Evolutionary conservation across 1,140 invertebrate genomes (phyloP).

Genomic region (Heterodera schachtii): DNA sequence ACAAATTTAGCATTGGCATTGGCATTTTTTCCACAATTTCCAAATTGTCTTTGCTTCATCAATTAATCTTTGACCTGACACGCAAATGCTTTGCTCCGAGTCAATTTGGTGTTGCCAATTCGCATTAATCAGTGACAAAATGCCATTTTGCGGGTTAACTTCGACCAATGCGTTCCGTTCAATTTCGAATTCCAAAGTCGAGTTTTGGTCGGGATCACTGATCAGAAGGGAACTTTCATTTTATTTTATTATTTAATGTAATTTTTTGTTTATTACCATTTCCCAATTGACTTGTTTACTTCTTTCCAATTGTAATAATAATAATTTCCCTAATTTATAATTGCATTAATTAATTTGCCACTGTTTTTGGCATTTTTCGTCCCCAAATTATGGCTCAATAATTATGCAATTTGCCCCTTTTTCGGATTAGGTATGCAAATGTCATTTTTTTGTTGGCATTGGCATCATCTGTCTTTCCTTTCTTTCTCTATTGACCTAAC

Average conservation of each 20-base stretch:
- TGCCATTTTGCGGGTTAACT: constrained; percentile 53
- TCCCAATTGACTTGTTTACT: not conserved
- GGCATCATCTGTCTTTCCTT: too few relatives aligned
- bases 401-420: not conserved
- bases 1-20: constrained; percentile 32
- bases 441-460: not conserved
- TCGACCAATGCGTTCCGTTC: constrained; percentile 57
- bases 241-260: constrained; percentile 4
- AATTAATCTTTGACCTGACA: constrained; percentile 73
- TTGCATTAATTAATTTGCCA: not conserved
- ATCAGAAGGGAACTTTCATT: constrained; percentile 7
- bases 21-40: not conserved
- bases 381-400: not conserved
- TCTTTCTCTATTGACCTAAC: too few relatives aligned
- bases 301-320: not conserved
- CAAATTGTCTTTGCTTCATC: too few relatives aligned
- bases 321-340: not conserved
- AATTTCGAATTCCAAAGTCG: constrained; percentile 60
- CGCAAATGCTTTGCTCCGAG: constrained; percentile 89
- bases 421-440: constrained; percentile 9
- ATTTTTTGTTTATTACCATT: not conserved
- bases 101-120: constrained; percentile 93
- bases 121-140: constrained; percentile 41
- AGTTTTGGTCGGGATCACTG: constrained; percentile 64
- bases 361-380: not conserved